Base-by-base conservation (phyloP, 1,140 invertebrate species). In the Drosophila bocqueti region DNA sequence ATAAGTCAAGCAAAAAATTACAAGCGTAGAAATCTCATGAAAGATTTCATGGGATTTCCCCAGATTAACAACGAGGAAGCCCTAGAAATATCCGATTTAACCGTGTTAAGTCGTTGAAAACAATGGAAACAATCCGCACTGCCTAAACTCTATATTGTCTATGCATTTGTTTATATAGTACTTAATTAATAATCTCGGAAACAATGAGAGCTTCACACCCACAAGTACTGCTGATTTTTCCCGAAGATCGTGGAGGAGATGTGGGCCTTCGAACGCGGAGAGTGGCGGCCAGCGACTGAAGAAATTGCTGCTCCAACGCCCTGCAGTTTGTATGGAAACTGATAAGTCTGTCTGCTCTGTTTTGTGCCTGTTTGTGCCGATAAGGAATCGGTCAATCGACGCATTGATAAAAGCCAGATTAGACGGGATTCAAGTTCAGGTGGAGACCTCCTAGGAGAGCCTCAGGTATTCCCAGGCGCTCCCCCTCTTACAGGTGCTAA, bases 291-390 rank as follows among this genome's bases (percentile, higher is more conserved):
- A 49, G 46, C 43, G 72, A 75, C 72, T 75, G 72, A 75, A 74
- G 49, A 55, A 49, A 42, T 36, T 38, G 36, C 21, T 31, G 26
- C 21, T n/a, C 34, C 46, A 43, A 18, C 24, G 50, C n/a, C 11
- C 40, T 75, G 71, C 72, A 76, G 59, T 73, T 63, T 42, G 67
- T 55, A 40, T 69, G 67, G 49, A 1, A 38, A 68, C 64, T 75
- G 59, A 75, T 63, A 75, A 75, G 71, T 73, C n/a, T 5, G 36
- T 36, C n/a, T n/a, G 10, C 9, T 34, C 29, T 15, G 31, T n/a
- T 15, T 21, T 54, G 47, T 26, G 47, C 4, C 5, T n/a, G 1
- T 21, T 21, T 1, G 16, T 24, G 34, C 42, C 59, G 72, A 75
- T 75, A 75, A 75, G 72, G 24, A 64, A 57, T 75, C 59, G 10